Conservation (phyloP, 2,113 vertebrate species). For the Pyrgilauda ruficollis region DNA sequence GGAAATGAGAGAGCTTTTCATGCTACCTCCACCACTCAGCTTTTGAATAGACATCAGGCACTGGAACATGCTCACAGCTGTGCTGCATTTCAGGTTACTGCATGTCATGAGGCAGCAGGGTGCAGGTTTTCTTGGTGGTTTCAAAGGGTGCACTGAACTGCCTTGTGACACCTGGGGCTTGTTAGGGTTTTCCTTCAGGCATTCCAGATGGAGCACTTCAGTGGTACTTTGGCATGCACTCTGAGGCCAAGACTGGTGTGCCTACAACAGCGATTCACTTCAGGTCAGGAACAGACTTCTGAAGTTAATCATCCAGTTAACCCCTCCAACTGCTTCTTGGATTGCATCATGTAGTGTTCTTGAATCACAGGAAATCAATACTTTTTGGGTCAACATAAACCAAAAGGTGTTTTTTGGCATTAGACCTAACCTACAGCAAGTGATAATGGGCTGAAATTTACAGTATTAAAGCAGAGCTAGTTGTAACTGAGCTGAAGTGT, state of each 20-base stretch:
- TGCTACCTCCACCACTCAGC: background rate
- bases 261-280: conserved; percentile 12
- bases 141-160: conserved; percentile 3
- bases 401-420: background rate
- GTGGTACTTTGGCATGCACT: background rate
- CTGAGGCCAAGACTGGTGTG: background rate
- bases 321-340: background rate
- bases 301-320: conserved; percentile 39
- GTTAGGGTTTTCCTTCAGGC: conserved; percentile 1
- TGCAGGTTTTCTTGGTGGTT: conserved; percentile 14
- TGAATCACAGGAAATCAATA: background rate
- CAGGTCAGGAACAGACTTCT: background rate
- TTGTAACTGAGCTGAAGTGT: background rate
- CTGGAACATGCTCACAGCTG: background rate
- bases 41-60: background rate
- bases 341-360: background rate
- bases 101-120: background rate
- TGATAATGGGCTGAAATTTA: background rate
- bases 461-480: background rate
- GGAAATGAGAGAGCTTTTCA: background rate
- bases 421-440: background rate
- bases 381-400: background rate
- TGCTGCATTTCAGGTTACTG: conserved; percentile 32
- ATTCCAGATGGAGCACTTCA: background rate
- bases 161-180: background rate